Base-by-base conservation (phyloP, 2,113 vertebrate genomes). In the Microtus montanus region DNA sequence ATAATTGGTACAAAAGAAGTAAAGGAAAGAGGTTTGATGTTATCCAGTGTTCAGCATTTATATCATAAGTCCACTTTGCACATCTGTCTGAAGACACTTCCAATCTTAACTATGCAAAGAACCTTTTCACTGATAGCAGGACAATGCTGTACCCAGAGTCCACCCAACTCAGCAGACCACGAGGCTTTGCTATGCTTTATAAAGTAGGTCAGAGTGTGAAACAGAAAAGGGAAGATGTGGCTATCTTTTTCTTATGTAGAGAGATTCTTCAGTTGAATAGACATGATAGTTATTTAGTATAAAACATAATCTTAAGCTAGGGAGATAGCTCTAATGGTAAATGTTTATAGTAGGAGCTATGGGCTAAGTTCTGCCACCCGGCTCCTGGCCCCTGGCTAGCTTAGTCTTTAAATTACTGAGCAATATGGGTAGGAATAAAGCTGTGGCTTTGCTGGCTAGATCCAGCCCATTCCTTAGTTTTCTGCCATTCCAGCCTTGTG, bases 351-450 rank as follows among this genome's bases (percentile, higher is more conserved):
- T 49, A 49, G 47, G 10, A 49, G 47, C 47, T 49, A 49, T 1
- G 9, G 47, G 47, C 47, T 49, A 0, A 49, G 47, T 49, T 49
- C 47, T 1, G 9, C 47, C 0, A 1, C 47, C 10, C 0, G 47
- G 47, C 47, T 11, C 9, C 47, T 49, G 47, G 47, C 47, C 47
- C 10, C 47, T 9, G 2, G 47, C 47, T 49, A 49, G 47, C 47
- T 49, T 49, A 49, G 47, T 49, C 47, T 49, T 49, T 49, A 49
- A 49, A 49, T 49, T 49, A 49, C 47, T 49, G 47, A 49, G 9
- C 47, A 49, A 49, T 49, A 49, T 49, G 47, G 47, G 47, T 49
- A 49, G 47, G 10, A 49, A 11, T 11, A 49, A 49, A 49, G 47
- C 47, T 49, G 47, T 49, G 47, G 9, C 47, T 49, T 49, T 49